Evolutionary conservation across 2,797 vertebrate species (phyloP).

Genomic region (Chaetodon trifasciatus): DNA sequence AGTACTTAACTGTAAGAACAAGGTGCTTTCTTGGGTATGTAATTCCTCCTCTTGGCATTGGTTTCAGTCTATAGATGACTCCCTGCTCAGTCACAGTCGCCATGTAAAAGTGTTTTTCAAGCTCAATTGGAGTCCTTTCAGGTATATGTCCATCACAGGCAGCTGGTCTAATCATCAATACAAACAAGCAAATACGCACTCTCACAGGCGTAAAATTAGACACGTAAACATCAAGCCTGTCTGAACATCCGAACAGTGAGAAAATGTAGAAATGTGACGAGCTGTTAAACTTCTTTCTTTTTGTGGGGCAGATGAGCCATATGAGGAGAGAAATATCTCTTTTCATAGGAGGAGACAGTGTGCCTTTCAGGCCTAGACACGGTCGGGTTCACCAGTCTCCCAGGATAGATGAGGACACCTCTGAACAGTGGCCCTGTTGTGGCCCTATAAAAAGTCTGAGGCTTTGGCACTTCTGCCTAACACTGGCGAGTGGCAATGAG

Average conservation of each 20-base stretch:
- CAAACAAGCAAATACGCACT: background rate
- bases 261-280: conserved; percentile 9
- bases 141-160: conserved; percentile 27
- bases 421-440: conserved; percentile 79
- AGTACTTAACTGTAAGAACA: conserved; percentile 47
- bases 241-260: background rate
- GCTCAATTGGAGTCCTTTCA: conserved; percentile 46
- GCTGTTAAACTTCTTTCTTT: conserved; percentile 28
- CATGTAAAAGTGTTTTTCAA: conserved; percentile 45
- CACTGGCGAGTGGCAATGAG: conserved; percentile 64
- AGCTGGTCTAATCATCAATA: conserved; percentile 9
- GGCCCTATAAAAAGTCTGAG: conserved; percentile 73
- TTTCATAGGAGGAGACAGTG: conserved; percentile 70
- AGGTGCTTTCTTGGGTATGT: conserved; percentile 46
- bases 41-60: conserved; percentile 46
- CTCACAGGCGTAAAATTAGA: background rate
- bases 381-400: conserved; percentile 73
- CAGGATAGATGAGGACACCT: conserved; percentile 70
- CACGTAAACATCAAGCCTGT: background rate
- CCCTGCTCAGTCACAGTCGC: conserved; percentile 34
- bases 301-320: conserved; percentile 49
- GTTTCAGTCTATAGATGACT: conserved; percentile 27
- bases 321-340: conserved; percentile 59
- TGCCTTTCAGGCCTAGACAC: conserved; percentile 74
- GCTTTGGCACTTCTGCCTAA: conserved; percentile 59